These are phyloP conservation scores for Diarsia rubi DNA, from an alignment of 2,888 invertebrate genomes.

Conservation along the genomic window DNA sequence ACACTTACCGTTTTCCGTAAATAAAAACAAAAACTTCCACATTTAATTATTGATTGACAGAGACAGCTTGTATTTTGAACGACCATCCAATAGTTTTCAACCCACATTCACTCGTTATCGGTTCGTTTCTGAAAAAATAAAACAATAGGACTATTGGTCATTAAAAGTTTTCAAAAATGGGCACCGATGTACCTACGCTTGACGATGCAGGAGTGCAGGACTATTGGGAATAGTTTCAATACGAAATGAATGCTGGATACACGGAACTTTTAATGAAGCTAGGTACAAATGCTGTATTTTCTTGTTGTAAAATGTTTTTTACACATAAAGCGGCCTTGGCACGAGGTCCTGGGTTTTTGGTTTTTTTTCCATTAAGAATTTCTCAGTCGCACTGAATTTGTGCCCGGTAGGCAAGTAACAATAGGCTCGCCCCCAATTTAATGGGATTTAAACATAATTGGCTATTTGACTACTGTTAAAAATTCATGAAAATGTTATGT, in stretches of 20 bases:
- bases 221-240: conserved; percentile 10
- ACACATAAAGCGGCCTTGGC: no score
- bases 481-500: no score
- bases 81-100: background rate
- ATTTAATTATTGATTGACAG: no score
- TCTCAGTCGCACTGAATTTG: no score
- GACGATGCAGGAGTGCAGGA: background rate
- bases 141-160: background rate
- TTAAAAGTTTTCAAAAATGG: conserved; percentile 26
- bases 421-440: no score
- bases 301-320: background rate
- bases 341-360: no score
- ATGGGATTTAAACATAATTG: no score
- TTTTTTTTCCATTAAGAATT: no score
- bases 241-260: conserved; percentile 13
- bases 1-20: no score
- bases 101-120: background rate
- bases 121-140: background rate
- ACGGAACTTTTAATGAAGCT: conserved; percentile 33
- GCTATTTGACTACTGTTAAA: no score
- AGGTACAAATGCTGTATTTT: conserved; percentile 2
- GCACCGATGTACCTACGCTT: background rate
- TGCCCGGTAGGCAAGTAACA: no score
- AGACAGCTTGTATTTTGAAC: background rate
- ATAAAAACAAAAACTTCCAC: no score